phyloP scores from a whole-genome alignment of 2,888 invertebrate species.

The Synergus japonicus region DNA sequence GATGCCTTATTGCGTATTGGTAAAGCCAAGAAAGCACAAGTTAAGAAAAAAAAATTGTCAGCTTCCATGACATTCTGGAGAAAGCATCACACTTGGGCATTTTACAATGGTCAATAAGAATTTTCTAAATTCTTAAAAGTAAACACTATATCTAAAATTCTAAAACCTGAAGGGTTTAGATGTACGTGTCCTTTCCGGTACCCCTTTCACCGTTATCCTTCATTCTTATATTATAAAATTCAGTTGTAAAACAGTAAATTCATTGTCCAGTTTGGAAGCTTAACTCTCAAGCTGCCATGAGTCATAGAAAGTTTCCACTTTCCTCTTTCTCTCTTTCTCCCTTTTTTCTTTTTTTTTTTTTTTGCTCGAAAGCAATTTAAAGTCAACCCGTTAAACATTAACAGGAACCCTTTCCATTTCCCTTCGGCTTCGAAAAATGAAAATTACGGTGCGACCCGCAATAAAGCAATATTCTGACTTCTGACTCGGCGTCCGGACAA shows the following conservation, averaged over 20 bases:
- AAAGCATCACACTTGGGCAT: conserved; percentile 47
- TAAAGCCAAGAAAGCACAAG: conserved; percentile 29
- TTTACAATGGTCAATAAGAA: conserved; percentile 47
- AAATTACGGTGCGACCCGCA: conserved; percentile 61
- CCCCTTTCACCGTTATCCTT: conserved; percentile 39
- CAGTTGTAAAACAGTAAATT: conserved; percentile 50
- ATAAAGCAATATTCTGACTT: conserved; percentile 75
- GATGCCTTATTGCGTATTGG: conserved; percentile 38
- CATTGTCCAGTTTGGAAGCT: conserved; percentile 39
- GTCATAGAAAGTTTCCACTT: conserved; percentile 42
- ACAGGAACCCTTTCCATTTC: conserved; percentile 57
- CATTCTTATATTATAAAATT: conserved; percentile 44
- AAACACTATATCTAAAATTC: conserved; percentile 11
- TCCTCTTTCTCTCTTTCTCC: conserved; percentile 43
- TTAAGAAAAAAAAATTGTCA: conserved; percentile 46
- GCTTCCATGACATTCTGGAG: conserved; percentile 19
- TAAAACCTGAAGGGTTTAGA: conserved; percentile 40
- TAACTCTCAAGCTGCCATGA: conserved; percentile 43
- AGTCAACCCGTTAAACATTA: conserved; percentile 61
- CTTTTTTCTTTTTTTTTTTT: conserved; percentile 17
- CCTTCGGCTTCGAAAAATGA: conserved; percentile 50
- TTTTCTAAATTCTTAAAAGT: background rate
- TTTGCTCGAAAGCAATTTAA: conserved; percentile 41
- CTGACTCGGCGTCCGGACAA: conserved; percentile 56
- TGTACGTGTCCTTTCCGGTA: conserved; percentile 43